Base-by-base conservation (phyloP, 2,888 invertebrate species). In the Drosophila stalkeri region DNA sequence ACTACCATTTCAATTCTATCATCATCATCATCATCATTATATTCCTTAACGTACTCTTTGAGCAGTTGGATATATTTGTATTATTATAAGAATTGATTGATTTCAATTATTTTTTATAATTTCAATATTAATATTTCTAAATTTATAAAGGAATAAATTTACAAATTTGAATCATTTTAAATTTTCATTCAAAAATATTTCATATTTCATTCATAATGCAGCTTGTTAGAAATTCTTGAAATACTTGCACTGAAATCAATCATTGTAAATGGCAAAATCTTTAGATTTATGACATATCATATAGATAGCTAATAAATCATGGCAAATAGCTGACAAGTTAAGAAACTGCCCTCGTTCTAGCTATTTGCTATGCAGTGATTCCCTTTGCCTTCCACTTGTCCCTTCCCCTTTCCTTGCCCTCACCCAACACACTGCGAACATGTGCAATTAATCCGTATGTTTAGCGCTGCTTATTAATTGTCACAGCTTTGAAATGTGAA, bases 391-490 rank as follows among this genome's bases (percentile, higher is more conserved):
- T 18, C 3, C 12, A 3, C 35, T 35, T 3, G 8, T 16, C 16
- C 39, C 23, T 51, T 60, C 35, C n/a, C 18, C 27, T 7, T 2
- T 8, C 39, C 41, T 8, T 8, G n/a, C n/a, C n/a, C 41, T 18
- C 12, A n/a, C 27, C 59, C 46, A 59, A 64, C 27, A 6, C 64
- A 33, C 52, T 33, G 59, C 55, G 51, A 90, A 91, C 90, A 86
- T 82, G 68, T 78, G 81, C 88, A 91, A 91, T 91, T 91, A 91
- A 92, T 92, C 91, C 90, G 79, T 62, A 64, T 82, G 87, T 80
- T 90, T 88, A 73, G 81, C 77, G 75, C 65, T 80, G 75, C 85
- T 86, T 88, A 88, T 90, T 88, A 84, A 89, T 89, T 90, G 90
- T 89, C 86, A 83, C 72, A 77, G 86, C 71, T 73, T 77, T 75